Evolutionary conservation across 2,113 vertebrate species (phyloP).

Genomic region (Scopus umbretta): DNA sequence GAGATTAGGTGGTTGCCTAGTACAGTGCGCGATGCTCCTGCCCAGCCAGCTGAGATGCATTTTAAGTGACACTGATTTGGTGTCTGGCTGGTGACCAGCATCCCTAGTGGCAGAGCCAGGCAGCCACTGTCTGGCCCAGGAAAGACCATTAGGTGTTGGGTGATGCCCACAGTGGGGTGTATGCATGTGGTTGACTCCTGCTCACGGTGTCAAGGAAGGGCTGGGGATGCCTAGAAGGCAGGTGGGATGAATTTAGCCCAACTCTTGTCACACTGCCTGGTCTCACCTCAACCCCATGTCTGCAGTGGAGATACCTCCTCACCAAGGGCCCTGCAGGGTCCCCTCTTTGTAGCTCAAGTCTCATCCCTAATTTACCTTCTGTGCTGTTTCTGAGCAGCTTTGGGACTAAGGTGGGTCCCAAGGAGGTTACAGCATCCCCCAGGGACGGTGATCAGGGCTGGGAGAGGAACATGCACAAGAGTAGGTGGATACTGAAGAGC

Average conservation of each 20-base stretch:
- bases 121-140: not conserved
- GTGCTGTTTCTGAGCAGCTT: not conserved
- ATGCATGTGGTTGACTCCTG: rapidly evolving
- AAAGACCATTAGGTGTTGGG: not conserved
- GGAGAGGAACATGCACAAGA: not conserved
- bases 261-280: too few relatives aligned
- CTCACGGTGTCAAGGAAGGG: not conserved
- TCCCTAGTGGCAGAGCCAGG: not conserved
- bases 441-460: rapidly evolving
- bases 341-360: too few relatives aligned
- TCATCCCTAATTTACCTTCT: too few relatives aligned
- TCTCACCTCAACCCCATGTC: too few relatives aligned
- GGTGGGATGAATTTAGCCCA: not conserved
- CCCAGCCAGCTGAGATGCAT: not conserved
- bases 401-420: not conserved
- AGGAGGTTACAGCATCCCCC: not conserved
- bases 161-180: not conserved
- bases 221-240: not conserved
- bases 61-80: not conserved
- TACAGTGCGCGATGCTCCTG: not conserved
- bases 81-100: not conserved
- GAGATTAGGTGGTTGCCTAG: slow-evolving; percentile 18
- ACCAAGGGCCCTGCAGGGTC: too few relatives aligned
- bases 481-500: not conserved
- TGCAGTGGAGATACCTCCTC: too few relatives aligned